A percentile compares a stretch with the other conserved stretches of the same genome.
Conservation (phyloP, 2,888 invertebrate species). For the Pristionchus japonicus region DNA sequence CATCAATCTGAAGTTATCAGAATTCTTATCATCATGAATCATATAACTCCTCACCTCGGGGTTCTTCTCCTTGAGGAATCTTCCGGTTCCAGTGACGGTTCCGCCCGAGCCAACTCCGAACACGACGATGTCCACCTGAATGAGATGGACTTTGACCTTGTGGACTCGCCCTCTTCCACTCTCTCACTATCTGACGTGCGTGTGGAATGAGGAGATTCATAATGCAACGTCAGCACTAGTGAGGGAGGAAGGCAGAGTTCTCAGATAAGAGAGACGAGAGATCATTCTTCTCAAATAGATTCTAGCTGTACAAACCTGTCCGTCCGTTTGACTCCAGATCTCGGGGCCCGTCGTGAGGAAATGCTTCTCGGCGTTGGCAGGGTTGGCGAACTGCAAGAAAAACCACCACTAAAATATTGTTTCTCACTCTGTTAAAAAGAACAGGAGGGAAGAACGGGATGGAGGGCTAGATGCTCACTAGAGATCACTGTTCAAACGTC, state of each 20-base stretch:
- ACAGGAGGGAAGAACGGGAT: too few species aligned
- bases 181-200: too few species aligned
- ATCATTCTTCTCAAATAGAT: neutral
- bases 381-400: conserved; percentile 69
- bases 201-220: too few species aligned
- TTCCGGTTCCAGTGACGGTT: conserved; percentile 61
- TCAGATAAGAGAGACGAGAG: neutral
- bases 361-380: conserved; percentile 69
- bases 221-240: too few species aligned
- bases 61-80: conserved; percentile 57
- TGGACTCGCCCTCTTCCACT: too few species aligned
- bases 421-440: too few species aligned
- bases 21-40: too few species aligned
- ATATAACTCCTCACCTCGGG: too few species aligned
- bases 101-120: conserved; percentile 72
- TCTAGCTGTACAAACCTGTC: conserved; percentile 53
- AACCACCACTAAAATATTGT: too few species aligned
- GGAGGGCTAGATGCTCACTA: too few species aligned
- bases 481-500: neutral
- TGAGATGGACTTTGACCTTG: too few species aligned
- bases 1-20: conserved; percentile 43
- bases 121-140: conserved; percentile 66
- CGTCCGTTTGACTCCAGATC: conserved; percentile 72
- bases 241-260: too few species aligned
- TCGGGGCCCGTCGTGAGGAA: conserved; percentile 72